Percentiles rank a stretch among this genome's conserved stretches.
phyloP scores from a whole-genome alignment of 2,113 vertebrate genomes.

The Athene cunicularia region DNA sequence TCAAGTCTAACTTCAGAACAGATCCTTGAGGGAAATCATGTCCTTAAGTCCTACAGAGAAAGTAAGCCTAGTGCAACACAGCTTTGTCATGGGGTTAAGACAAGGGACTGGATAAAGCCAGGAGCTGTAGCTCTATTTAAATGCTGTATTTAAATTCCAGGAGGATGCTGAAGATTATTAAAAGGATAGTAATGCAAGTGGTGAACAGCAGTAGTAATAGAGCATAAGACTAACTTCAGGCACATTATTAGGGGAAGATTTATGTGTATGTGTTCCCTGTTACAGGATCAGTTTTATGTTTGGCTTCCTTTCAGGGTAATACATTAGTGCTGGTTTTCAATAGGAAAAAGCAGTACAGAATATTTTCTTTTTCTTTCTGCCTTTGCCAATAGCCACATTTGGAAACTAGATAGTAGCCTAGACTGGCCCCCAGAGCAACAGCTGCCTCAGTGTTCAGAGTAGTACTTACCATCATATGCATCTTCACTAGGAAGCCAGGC shows the following conservation, averaged over 20 bases:
- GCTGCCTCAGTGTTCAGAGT: not conserved
- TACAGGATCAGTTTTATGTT: not conserved
- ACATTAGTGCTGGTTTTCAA: not conserved
- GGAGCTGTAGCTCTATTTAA: not conserved
- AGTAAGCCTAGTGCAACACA: not conserved
- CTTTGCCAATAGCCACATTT: not conserved
- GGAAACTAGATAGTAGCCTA: not conserved
- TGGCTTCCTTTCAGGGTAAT: not conserved
- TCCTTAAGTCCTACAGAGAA: not conserved
- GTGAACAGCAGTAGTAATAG: not conserved
- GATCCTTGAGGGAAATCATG: not conserved
- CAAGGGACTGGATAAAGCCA: not conserved
- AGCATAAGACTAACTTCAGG: not conserved
- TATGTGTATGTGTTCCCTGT: not conserved
- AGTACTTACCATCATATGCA: not conserved
- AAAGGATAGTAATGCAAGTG: not conserved
- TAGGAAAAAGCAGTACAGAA: not conserved
- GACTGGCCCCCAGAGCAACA: not conserved
- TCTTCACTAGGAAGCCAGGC: not conserved
- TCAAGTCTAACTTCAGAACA: not conserved
- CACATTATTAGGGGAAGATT: not conserved
- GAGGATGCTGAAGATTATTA: not conserved
- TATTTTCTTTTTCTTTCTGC: not conserved
- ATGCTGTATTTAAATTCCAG: not conserved
- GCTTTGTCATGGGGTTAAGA: not conserved